Percentiles rank a stretch among this genome's conserved stretches.
Conservation (phyloP, 2,113 vertebrate genomes). For the Myiagra hebetior region DNA sequence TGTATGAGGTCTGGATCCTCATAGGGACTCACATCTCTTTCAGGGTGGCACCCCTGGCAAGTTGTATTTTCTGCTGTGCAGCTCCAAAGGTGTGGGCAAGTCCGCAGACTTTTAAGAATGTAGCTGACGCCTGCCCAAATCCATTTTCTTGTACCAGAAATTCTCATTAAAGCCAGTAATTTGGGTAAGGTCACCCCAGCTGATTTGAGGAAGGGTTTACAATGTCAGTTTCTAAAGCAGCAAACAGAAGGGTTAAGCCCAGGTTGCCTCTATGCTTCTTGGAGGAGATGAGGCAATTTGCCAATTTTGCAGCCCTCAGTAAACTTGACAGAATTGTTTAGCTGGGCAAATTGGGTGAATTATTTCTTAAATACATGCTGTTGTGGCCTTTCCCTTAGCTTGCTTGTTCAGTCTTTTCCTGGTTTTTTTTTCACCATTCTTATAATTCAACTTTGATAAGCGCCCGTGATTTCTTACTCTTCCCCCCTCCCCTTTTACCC, state of each 20-base stretch:
- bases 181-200: neutral
- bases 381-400: neutral
- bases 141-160: neutral
- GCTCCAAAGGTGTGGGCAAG: accelerated
- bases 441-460: neutral
- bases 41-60: neutral
- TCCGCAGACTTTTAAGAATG: neutral
- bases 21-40: neutral
- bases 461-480: neutral
- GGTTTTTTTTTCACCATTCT: neutral
- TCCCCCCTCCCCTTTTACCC: neutral
- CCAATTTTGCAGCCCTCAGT: neutral
- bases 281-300: neutral
- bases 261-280: accelerated
- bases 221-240: neutral
- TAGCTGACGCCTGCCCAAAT: neutral
- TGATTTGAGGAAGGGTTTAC: neutral
- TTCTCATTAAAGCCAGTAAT: neutral
- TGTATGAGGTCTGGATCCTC: neutral
- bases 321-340: constrained; percentile 46
- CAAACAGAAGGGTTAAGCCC: neutral
- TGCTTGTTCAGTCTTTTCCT: neutral
- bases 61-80: neutral
- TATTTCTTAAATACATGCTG: constrained; percentile 9
- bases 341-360: constrained; percentile 28